Base-by-base conservation (phyloP, 2,888 invertebrate species). In the Molanna angustata region DNA sequence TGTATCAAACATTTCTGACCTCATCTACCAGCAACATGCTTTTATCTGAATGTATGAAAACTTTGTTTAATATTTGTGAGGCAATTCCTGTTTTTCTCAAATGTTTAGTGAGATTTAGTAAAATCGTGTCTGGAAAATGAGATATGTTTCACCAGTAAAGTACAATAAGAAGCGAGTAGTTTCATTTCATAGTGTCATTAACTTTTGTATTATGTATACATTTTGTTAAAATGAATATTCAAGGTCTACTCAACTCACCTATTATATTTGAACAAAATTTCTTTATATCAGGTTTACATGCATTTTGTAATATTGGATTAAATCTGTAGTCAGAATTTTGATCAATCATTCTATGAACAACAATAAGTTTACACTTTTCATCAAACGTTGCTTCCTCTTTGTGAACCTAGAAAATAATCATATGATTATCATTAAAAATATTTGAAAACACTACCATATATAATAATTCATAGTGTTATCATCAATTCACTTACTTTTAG, bases 281-380 rank as follows among this genome's bases (percentile, higher is more conserved):
- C 54, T 83, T 80, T 16, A 96, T 93, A 67, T 96, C 96, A 57
- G 76, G 68, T 60, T 83, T 82, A 67, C 97, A 97, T 11, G 88
- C 84, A 62, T 82, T 82, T 67, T 89, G 87, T 51, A 97, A 75
- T 17, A 86, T 82, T 2, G 89, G 90, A 73, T 96, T 94, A 57
- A 96, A 85, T 56, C 94, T 83, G 64, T 89, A 92, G 72, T 97
- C 96, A 53, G 86, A 83, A 66, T 90, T 91, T 69, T 92, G 92
- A 69, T 94, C 91, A 59, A 92, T 86, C 83, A 94, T 87, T 61
- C 95, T 82, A 65, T 89, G 87, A 1, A 90, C 80, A n/a, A 96
- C 87, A 14, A 94, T 82, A 49, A 84, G 74, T 65, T 88, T 86
- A 67, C 96, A 97, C 59, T 86, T 86, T 50, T 85, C 82, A 66